Evolutionary conservation across 2,113 vertebrate species (phyloP), one percentile per base, ranked within the genome.

Genomic region (Salminus brasiliensis): DNA sequence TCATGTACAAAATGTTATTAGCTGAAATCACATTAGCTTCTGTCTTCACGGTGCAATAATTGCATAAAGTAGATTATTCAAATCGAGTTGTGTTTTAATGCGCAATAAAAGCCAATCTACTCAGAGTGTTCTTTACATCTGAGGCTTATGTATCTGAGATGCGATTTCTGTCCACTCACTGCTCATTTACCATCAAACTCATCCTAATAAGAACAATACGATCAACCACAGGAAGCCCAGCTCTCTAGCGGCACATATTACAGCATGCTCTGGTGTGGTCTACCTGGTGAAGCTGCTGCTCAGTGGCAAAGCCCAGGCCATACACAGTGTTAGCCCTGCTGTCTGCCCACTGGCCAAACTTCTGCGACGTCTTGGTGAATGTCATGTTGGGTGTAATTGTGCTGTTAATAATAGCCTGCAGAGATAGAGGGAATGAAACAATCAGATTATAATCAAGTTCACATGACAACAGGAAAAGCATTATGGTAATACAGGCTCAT

Each of bases 341-440:
- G 93, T 99, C 97, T 0, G 97, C 97, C 97, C 97, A 99, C n/a
- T 99, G 97, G 7, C 97, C 97, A 0, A 99, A 99, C 81, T 99
- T 99, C 92, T 98, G 97, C 0, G 97, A 99, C 0, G 97, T 99
- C 88, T 97, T 99, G 0, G 97, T 99, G 88, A 98, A 99, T 27
- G 95, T 96, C 97, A 99, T 98, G 92, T 97, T 98, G 92, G 95
- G 96, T 3, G 96, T 97, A 59, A 98, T 91, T 0, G 95, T 97
- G 89, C 97, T 98, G 90, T 99, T 99, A 89, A 99, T 98, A 84
- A 99, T 97, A 0, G 97, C 97, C 97, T 99, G 85, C 0, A 68
- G 39, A 84, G 65, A 71, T 27, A 88, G 30, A 45, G 68, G 5
- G 25, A 34, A 76, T 65, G 4, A n/a, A 39, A 45, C 66, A 63